Conservation (phyloP, 2,888 invertebrate species). For the Pogonocherus hispidulus region DNA sequence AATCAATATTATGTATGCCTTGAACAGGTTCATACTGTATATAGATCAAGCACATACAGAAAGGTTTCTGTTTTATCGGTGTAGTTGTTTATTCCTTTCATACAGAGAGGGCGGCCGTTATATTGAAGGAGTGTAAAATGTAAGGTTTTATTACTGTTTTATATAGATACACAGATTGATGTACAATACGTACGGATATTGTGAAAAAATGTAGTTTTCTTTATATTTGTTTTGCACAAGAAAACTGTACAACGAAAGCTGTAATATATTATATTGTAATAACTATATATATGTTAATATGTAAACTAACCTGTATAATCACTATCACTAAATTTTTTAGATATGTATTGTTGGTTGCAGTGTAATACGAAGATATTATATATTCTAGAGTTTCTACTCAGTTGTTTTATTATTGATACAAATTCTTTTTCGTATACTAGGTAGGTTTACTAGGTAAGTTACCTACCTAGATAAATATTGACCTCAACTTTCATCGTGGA, state of each 20-base stretch:
- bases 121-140: slow-evolving; percentile 2
- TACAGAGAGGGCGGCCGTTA: slow-evolving; percentile 15
- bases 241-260: background rate
- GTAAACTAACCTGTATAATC: too few species aligned
- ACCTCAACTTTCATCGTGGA: too few species aligned
- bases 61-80: slow-evolving; percentile 20
- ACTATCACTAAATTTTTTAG: too few species aligned
- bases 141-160: background rate
- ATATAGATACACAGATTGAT: too few species aligned
- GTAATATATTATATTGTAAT: background rate
- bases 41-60: slow-evolving; percentile 18
- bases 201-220: background rate
- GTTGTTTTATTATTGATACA: too few species aligned
- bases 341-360: too few species aligned
- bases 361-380: too few species aligned
- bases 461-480: too few species aligned
- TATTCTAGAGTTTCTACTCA: too few species aligned
- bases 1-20: slow-evolving; percentile 23
- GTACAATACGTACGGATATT: background rate
- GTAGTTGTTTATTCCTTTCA: slow-evolving; percentile 1
- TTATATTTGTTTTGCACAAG: background rate
- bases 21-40: slow-evolving; percentile 20
- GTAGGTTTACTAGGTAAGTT: too few species aligned
- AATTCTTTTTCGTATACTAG: too few species aligned
- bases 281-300: too few species aligned